Evolutionary conservation across 92 coral and sea anemone genomes (phyloP), one percentile per base, ranked within the genome.

Genomic region (Siderastrea siderea): DNA sequence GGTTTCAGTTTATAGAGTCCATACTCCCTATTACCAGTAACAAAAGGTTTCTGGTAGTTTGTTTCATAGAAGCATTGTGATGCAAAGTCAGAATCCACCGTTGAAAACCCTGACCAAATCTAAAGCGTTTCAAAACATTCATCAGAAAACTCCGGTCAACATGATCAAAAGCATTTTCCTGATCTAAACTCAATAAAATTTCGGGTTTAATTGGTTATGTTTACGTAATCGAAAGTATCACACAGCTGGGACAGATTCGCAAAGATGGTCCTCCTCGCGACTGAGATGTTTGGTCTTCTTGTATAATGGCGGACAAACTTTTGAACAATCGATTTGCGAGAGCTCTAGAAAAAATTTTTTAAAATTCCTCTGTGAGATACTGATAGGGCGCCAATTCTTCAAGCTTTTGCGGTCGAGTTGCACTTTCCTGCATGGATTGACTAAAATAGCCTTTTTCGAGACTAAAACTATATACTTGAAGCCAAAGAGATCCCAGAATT

Each of bases 301-400:
- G n/a, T 44, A 80, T 48, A 5, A 65, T 19, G 6, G 59, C 11
- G 13, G 65, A 14, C 13, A 74, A 55, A 3, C 50, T 47, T 50
- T 80, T 80, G 9, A 60, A 44, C 46, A 80, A 16, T 2, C 74
- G 74, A 6, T 12, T 43, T 4, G 84, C 71, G 10, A 80, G 51
- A 15, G 74, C 74, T 62, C 64, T 48, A 7, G 65, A 45, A 82
- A 78, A 82, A 6, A 52, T 52, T 60, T 82, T 82, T 14, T 45
- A 78, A 16, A 62, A 71, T 3, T 62, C 60, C 46, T 55, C 71
- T 38, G 71, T 17, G 0, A 82, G 46, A 12, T 68, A 70, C 38
- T 26, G 14, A 82, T 83, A 8, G 79, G 79, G 5, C 71, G 77
- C 77, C 86, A 81, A 11, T 78, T 78, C 11, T 81, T 76, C 6